A percentile compares a stretch with the other conserved stretches of the same genome.
Evolutionary conservation across 2,113 vertebrate species (phyloP).

Genomic region (Oncorhynchus clarkii): DNA sequence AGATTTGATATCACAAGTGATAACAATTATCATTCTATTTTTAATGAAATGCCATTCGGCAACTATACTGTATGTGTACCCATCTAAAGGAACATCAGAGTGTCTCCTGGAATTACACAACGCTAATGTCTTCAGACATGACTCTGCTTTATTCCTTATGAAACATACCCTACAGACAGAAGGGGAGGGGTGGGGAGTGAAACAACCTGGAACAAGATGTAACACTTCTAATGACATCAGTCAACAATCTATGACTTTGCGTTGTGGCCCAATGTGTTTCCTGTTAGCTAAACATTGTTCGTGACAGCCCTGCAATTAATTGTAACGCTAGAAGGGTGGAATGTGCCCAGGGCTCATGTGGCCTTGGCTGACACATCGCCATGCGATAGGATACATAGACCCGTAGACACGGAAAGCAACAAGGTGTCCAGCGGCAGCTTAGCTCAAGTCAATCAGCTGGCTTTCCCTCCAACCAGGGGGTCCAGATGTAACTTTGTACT

Average conservation of each 20-base stretch:
- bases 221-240: conserved; percentile 65
- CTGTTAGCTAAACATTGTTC: conserved; percentile 63
- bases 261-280: conserved; percentile 65
- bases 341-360: conserved; percentile 55
- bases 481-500: conserved; percentile 65
- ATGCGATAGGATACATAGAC: conserved; percentile 41
- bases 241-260: conserved; percentile 61
- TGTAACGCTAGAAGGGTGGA: conserved; percentile 63
- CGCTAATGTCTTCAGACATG: not conserved
- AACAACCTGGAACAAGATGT: conserved; percentile 54
- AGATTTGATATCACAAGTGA: not conserved
- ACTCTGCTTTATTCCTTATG: not conserved
- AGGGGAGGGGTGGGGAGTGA: conserved; percentile 21
- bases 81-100: not conserved
- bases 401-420: conserved; percentile 45
- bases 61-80: not conserved
- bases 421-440: conserved; percentile 46
- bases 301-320: conserved; percentile 72
- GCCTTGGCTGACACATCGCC: conserved; percentile 63
- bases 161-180: conserved; percentile 17
- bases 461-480: conserved; percentile 40
- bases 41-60: not conserved
- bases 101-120: conserved; percentile 1
- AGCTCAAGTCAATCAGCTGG: conserved; percentile 44
- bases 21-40: not conserved